Conservation (phyloP, 2,888 invertebrate species). For the Mythimna vitellina region DNA sequence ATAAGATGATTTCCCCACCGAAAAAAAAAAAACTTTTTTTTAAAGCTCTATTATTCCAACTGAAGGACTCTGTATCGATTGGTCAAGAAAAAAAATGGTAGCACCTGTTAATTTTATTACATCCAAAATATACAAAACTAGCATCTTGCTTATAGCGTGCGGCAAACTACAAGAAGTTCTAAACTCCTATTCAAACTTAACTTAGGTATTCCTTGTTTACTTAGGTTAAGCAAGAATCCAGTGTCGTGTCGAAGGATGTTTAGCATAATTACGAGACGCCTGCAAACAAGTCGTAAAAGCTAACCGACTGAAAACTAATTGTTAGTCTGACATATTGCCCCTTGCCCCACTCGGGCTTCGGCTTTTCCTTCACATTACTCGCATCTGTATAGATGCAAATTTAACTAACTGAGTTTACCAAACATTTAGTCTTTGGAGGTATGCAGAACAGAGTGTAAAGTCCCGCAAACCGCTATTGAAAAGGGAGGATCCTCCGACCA, state of each 20-base stretch:
- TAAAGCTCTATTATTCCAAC: too few relatives aligned
- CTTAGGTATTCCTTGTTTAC: background rate
- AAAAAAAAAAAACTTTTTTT: too few relatives aligned
- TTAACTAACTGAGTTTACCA: background rate
- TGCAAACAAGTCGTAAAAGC: slow-evolving; percentile 24
- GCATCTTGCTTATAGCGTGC: too few relatives aligned
- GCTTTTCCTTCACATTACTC: background rate
- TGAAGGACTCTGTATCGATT: too few relatives aligned
- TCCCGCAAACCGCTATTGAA: too few relatives aligned
- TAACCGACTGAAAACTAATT: slow-evolving; percentile 34
- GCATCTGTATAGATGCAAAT: background rate
- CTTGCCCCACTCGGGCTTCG: slow-evolving; percentile 5
- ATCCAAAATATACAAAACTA: too few relatives aligned
- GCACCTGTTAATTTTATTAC: too few relatives aligned
- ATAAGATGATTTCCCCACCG: too few relatives aligned
- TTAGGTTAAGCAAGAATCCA: background rate
- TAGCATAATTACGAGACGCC: slow-evolving; percentile 17
- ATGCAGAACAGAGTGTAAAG: too few relatives aligned
- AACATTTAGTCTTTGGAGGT: background rate
- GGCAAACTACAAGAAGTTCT: background rate
- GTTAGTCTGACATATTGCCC: slow-evolving; percentile 13
- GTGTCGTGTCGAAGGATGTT: slow-evolving; percentile 6
- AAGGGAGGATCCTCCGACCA: too few relatives aligned
- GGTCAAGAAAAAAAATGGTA: too few relatives aligned
- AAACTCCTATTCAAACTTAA: background rate